Evolutionary conservation across 2,113 vertebrate genomes (phyloP).

Genomic region (Alces alces): DNA sequence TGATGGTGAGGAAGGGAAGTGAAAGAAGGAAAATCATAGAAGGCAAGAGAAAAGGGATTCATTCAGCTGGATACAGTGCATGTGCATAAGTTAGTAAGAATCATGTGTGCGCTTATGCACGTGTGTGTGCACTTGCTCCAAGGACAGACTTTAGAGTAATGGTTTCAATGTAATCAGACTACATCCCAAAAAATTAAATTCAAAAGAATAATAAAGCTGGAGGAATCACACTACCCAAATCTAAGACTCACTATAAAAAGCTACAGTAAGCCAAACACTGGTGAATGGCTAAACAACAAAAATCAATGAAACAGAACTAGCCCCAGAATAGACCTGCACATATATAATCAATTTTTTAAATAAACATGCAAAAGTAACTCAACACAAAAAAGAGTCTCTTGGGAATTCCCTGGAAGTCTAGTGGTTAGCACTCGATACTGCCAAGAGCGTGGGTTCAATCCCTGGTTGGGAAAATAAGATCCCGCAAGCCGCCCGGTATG

Average conservation of each 20-base stretch:
- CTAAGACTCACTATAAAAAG: neutral
- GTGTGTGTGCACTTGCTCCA: neutral
- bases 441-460: neutral
- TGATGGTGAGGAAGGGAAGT: neutral
- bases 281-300: neutral
- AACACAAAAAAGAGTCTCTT: neutral
- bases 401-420: neutral
- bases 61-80: neutral
- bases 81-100: neutral
- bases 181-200: neutral
- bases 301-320: neutral
- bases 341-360: neutral
- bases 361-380: neutral
- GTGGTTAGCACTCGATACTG: neutral
- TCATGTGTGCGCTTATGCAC: neutral
- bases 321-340: neutral
- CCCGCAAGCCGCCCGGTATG: accelerated
- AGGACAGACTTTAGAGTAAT: neutral
- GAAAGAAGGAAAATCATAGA: neutral
- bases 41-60: neutral
- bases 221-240: neutral
- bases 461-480: neutral
- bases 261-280: neutral
- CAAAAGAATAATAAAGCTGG: neutral
- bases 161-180: neutral